Conservation (phyloP, 2,888 invertebrate genomes). For the Pseudococcus longispinus region DNA sequence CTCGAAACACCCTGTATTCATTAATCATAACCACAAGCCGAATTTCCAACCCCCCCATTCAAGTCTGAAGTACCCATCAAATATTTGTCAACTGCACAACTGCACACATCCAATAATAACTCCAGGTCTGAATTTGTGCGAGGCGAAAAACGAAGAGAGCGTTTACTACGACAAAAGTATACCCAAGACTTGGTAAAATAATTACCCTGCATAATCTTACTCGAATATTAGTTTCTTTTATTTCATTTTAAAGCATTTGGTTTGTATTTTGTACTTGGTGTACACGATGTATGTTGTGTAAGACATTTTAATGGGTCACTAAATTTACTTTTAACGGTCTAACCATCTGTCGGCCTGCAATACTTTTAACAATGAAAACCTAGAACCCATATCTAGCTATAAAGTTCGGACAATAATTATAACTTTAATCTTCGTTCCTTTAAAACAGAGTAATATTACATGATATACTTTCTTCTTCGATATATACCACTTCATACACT, state of each 20-base stretch:
- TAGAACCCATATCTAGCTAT: slow-evolving; percentile 35
- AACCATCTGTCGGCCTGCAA: slow-evolving; percentile 46
- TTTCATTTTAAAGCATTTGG: slow-evolving; percentile 33
- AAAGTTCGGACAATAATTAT: slow-evolving; percentile 47
- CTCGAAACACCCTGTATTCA: too few species aligned
- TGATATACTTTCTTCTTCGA: slow-evolving; percentile 47
- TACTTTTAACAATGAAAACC: slow-evolving; percentile 46
- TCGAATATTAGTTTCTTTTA: slow-evolving; percentile 50
- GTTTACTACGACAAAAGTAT: background rate
- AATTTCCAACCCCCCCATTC: too few species aligned
- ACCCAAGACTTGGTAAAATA: slow-evolving; percentile 17
- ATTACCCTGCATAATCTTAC: slow-evolving; percentile 50
- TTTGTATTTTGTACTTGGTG: slow-evolving; percentile 34
- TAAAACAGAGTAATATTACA: slow-evolving; percentile 43
- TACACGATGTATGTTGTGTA: slow-evolving; percentile 49
- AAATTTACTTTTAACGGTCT: slow-evolving; percentile 53
- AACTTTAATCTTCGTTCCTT: slow-evolving; percentile 54
- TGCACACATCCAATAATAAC: background rate
- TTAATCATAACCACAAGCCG: too few species aligned
- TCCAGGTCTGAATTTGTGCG: background rate
- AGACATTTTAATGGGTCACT: slow-evolving; percentile 51
- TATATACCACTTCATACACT: slow-evolving; percentile 22
- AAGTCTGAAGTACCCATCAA: background rate
- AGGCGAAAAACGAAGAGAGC: background rate
- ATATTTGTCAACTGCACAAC: background rate